Evolutionary conservation across 2,888 invertebrate species (phyloP), one percentile per base, ranked within the genome.

Genomic region (Lithosia quadra): DNA sequence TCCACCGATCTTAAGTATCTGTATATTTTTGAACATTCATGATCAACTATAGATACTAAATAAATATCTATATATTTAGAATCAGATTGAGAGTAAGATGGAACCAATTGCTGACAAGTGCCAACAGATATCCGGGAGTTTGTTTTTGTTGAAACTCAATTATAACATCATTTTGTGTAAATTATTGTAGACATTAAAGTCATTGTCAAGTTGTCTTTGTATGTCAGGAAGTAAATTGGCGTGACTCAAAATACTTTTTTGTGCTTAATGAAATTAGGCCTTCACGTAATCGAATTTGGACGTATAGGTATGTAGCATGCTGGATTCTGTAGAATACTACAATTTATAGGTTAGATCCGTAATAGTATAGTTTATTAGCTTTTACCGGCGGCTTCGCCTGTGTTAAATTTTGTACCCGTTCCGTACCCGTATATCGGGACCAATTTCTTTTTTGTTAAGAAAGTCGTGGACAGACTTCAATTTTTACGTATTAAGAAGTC

Each of bases 151-250:
- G 36, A 28, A 24, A 64, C 39, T 64, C 36, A 57, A 57, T 64
- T 57, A 64, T 13, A 57, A 57, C 57, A 64, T 65, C 24, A 65
- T 65, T 68, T 68, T 68, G 63, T 68, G 59, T 60, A 10, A 60
- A 53, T 59, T 49, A 58, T 57, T 69, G 57, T 61, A 43, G 34
- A 65, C 65, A 61, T 61, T 69, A 69, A 61, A 56, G 24, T 61
- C 49, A 53, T 64, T 68, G 68, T 64, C 68, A 68, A 55, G 28
- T 58, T 67, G 63, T 63, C 43, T 67, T 34, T 62, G 56, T 69
- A 39, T 62, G 62, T 69, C 65, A 69, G 69, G 65, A 65, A 69
- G 65, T 65, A 62, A 69, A 69, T 69, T 53, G 34, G 43, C 62
- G 36, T 69, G 49, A 57, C 34, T 65, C 49, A 61, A 65, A 39